These are phyloP conservation scores for Petrosia ficiformis DNA, from an alignment of 37 sponge, comb jelly and placozoan species.

Conservation along the genomic window DNA sequence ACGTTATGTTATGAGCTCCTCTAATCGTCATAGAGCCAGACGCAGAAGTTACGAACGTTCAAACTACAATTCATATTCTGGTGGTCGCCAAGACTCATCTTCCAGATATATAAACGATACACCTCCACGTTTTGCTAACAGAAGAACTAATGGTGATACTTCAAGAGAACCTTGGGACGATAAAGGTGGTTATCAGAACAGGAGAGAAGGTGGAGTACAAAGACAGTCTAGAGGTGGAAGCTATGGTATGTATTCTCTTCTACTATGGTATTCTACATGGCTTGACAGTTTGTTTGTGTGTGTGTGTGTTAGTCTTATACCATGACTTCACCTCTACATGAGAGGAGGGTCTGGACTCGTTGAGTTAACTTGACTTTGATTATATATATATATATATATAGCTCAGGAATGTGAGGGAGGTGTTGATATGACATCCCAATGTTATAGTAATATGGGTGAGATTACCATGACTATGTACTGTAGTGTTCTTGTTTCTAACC, in stretches of 20 bases:
- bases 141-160: not conserved
- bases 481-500: no score
- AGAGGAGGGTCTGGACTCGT: no score
- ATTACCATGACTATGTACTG: no score
- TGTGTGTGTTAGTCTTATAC: not conserved
- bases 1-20: not conserved
- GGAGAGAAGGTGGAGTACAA: constrained; percentile 12
- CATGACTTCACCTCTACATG: not conserved
- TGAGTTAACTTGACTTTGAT: no score
- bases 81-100: not conserved
- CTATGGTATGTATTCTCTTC: not conserved
- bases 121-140: constrained; percentile 62
- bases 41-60: constrained; percentile 4
- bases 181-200: not conserved
- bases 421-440: no score
- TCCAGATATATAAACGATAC: constrained; percentile 21
- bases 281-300: not conserved
- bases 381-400: no score
- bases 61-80: not conserved
- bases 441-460: no score
- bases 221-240: not conserved
- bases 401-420: no score
- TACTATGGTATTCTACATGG: no score
- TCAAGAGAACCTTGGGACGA: constrained; percentile 3
- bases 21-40: not conserved